Evolutionary conservation across 2,888 invertebrate genomes (phyloP).

Genomic region (Harmothoe impar): DNA sequence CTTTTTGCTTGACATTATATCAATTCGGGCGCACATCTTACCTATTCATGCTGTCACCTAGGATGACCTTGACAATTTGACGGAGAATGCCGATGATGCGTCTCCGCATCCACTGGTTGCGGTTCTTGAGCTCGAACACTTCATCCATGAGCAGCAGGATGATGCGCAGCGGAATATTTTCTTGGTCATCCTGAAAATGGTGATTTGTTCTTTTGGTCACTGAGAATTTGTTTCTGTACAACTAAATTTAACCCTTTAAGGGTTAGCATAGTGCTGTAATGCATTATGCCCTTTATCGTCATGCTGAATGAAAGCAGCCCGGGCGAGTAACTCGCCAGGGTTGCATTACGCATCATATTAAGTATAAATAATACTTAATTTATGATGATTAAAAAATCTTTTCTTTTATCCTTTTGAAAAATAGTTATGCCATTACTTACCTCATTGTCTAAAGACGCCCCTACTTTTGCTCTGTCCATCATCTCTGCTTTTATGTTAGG

Average conservation of each 20-base stretch:
- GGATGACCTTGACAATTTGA: constrained; percentile 91
- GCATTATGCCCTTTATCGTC: no score
- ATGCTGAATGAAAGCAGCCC: no score
- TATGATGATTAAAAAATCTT: no score
- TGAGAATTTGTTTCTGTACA: no score
- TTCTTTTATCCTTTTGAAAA: no score
- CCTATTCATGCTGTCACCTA: constrained; percentile 91
- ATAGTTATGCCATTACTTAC: background rate
- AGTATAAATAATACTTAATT: no score
- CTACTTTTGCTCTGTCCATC: constrained; percentile 77
- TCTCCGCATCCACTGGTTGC: constrained; percentile 92
- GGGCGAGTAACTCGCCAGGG: no score
- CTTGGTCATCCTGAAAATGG: constrained; percentile 83
- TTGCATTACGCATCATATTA: no score
- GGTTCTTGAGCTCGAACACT: constrained; percentile 91
- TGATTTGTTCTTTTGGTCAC: no score
- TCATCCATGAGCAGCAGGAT: constrained; percentile 92
- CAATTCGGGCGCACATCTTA: constrained; percentile 66
- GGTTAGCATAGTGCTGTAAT: no score
- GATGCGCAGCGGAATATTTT: constrained; percentile 92
- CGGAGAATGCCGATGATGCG: constrained; percentile 90
- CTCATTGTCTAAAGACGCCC: constrained; percentile 78
- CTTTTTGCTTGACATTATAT: no score
- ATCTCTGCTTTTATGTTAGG: constrained; percentile 67
- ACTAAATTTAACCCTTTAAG: no score